Base-by-base conservation (phyloP, 2,113 vertebrate species). In the Leucopsar rothschildi region DNA sequence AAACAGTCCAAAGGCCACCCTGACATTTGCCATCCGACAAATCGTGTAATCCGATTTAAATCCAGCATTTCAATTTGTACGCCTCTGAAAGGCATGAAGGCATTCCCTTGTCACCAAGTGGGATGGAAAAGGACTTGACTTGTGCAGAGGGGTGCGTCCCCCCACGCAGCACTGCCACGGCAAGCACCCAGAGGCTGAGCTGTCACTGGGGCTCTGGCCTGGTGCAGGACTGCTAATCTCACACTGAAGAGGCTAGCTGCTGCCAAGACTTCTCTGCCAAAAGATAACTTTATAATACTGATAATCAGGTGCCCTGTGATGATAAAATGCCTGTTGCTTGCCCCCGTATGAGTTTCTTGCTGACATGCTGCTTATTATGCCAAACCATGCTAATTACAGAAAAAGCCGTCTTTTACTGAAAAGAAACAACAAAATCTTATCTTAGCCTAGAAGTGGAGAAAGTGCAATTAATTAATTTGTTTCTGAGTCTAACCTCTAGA, bases 211-310 rank as follows among this genome's bases (percentile, higher is more conserved):
- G 93, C 73, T 66, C 63, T 75, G 86, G 80, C 66, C 91, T 61
- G 70, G 25, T 78, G 75, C 69, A 91, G 82, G 92, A 65, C 92
- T 78, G 53, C 92, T 96, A 92, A 97, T 93, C 85, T 93, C 53
- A 59, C 89, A 81, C 29, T 59, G 64, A 93, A 92, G 87, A 68
- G 65, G 60, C 70, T 70, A 35, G 69, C 69, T n/a, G 77, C 56
- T 97, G 96, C 95, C 95, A 97, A 94, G 82, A 72, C 23, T 94
- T 87, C 86, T 89, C 73, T 96, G 92, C 93, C 96, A 95, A 95
- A 95, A 97, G 93, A 97, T 95, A 96, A 78, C 68, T 86, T 93
- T 87, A 66, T 91, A 92, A 92, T 95, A 60, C 80, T 76, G 93
- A 97, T 96, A 95, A 96, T 96, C 95, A 96, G 92, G 94, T 68